These are phyloP conservation scores for Leptatherina wallacei DNA, from an alignment of 2,797 vertebrate genomes.

Conservation along the genomic window DNA sequence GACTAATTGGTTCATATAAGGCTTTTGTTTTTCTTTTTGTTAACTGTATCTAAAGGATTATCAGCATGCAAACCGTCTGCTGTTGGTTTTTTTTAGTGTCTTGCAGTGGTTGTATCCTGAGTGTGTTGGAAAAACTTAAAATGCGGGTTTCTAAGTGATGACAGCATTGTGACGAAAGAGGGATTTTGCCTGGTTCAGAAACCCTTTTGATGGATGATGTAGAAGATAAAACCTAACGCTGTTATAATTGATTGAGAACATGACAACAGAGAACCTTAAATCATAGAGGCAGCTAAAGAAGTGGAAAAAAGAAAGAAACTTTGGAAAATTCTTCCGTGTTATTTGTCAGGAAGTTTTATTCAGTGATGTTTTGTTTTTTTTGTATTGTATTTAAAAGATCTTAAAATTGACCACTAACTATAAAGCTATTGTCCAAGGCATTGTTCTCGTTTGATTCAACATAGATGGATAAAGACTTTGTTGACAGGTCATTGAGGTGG, in stretches of 20 bases:
- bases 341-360: conserved; percentile 23
- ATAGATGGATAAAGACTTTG: conserved; percentile 71
- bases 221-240: conserved; percentile 11
- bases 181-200: conserved; percentile 19
- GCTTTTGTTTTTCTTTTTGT: conserved; percentile 1
- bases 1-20: conserved; percentile 18
- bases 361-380: neutral
- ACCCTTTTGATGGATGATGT: conserved; percentile 4
- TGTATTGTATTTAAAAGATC: conserved; percentile 16
- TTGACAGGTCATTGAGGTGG: conserved; percentile 77
- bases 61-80: conserved; percentile 13
- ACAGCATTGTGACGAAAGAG: conserved; percentile 10
- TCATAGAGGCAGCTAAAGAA: neutral
- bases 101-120: conserved; percentile 1
- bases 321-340: neutral
- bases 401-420: conserved; percentile 41
- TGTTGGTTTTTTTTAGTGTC: conserved; percentile 29
- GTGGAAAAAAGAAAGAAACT: neutral
- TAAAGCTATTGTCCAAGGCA: conserved; percentile 46
- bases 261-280: conserved; percentile 18
- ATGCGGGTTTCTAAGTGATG: conserved; percentile 4
- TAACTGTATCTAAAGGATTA: neutral
- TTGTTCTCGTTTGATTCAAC: conserved; percentile 61
- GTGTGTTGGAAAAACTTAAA: conserved; percentile 11
- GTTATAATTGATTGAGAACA: conserved; percentile 9